Evolutionary conservation across 92 coral and sea anemone species (phyloP), one percentile per base, ranked within the genome.

Genomic region (Epizoanthus fatuus): DNA sequence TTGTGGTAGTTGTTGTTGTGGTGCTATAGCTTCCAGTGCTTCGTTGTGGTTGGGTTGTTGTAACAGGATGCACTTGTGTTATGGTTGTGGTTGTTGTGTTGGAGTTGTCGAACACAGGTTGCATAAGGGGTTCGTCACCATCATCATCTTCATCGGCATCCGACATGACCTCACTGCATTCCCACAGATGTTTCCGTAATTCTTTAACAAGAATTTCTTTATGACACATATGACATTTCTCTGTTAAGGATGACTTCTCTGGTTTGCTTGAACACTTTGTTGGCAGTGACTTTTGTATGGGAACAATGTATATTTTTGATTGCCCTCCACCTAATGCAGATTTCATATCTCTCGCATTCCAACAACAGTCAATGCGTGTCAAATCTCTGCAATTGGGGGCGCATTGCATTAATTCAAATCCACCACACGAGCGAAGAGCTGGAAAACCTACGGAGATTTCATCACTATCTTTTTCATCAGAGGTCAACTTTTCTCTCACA

Each of bases 401-500:
- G 69, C 89, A 7, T 47, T 87, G 90, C 90, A 91, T 74, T 72
- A 91, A 62, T 69, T 89, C 93, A 40, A 91, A 91, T 1, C 90
- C 95, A 19, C 95, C 90, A 72, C 84, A 62, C 22, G 68, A 35
- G 7, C 85, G 83, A 68, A 94, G 91, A 8, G 84, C 71, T 12
- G 95, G 91, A 86, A 94, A 88, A 32, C 93, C 86, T 51, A 44
- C 37, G 7, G 89, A 44, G 57, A 58, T 66, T 64, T 85, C 75
- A 44, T 85, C 63, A 40, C 72, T 72, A 19, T 83, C 91, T 47
- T 64, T 66, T 13, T 57, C 84, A 71, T 88, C 95, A 16, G 93
- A 92, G 5, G 68, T 75, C 4, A 90, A 58, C 72, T 90, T 90
- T 3, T 80, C 72, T 25, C 58, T 84, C 57, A 87, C 94, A 1